Conservation (phyloP, 2,888 invertebrate genomes). For the Agriopis marginaria region DNA sequence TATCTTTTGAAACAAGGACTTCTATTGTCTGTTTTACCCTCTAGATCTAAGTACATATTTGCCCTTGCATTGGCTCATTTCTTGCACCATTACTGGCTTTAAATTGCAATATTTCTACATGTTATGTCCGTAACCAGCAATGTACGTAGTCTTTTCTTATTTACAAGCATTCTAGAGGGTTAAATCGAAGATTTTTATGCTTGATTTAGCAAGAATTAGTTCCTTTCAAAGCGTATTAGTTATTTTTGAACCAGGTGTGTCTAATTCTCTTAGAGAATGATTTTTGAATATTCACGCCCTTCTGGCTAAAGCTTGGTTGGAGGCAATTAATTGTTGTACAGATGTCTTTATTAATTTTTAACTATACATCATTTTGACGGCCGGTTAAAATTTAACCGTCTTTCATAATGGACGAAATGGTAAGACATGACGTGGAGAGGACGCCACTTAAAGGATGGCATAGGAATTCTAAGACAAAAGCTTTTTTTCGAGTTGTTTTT, state of each 20-base stretch:
- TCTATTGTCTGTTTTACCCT: slow-evolving; percentile 34
- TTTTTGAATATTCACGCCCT: slow-evolving; percentile 61
- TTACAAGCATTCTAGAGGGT: slow-evolving; percentile 12
- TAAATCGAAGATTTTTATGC: slow-evolving; percentile 58
- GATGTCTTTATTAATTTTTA: slow-evolving; percentile 32
- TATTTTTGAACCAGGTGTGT: slow-evolving; percentile 55
- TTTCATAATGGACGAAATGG: background rate
- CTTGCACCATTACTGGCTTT: slow-evolving; percentile 8
- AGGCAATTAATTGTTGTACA: slow-evolving; percentile 26
- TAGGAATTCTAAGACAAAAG: no score
- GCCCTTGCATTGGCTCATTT: background rate
- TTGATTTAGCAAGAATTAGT: slow-evolving; percentile 61
- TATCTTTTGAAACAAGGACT: slow-evolving; percentile 38
- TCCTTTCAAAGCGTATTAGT: slow-evolving; percentile 52
- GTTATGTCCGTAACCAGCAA: slow-evolving; percentile 22
- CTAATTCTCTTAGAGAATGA: slow-evolving; percentile 38
- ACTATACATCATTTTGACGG: slow-evolving; percentile 14
- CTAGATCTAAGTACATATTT: slow-evolving; percentile 4
- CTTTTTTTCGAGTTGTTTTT: no score
- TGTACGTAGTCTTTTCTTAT: slow-evolving; percentile 15
- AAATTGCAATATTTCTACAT: background rate
- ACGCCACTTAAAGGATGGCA: no score
- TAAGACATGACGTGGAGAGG: no score
- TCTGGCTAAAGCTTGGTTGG: slow-evolving; percentile 35
- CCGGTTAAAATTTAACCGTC: background rate